Evolutionary conservation across 1,140 invertebrate species (phyloP), one percentile per base, ranked within the genome.

Genomic region (Probaryconus sp.): DNA sequence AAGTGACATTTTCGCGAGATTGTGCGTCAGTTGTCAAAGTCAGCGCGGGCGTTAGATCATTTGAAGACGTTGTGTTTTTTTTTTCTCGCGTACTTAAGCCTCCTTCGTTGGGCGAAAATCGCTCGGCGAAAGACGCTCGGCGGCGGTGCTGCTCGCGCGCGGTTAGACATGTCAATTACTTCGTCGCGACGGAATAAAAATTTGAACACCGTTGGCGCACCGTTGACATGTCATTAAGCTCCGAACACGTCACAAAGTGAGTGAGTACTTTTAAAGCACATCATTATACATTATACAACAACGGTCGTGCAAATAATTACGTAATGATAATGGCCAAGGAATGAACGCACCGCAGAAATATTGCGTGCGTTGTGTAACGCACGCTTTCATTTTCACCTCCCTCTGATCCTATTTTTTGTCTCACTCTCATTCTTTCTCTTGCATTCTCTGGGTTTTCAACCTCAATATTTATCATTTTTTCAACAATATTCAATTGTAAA

Each of bases 231-330:
- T 4, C 47, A 35, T 17, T 33, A 21, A 35, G 50, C 26, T 35
- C 30, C 4, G 28, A 9, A 28, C 21, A 28, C 33, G 35, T 38
- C 50, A 53, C 16, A 17, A 53, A 53, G 35, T 53, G 33, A 53
- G 50, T 53, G 33, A 33, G 47, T 50, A 10, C 31, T 50, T 31
- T 26, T 13, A 37, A 53, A 53, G 13, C 7, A 3, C 20, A 2
- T 16, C 9, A n/a, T 10, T 10, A 40, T 38, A 13, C 26, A 38
- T 18, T 38, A 38, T 31, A n/a, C 11, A 18, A 45, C 11, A 2
- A 35, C 30, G 5, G 11, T 7, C 21, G 14, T 14, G 14, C 20
- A 24, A 24, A 4, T 35, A 51, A 51, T 51, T 35, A 35, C 47
- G 47, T 51, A 35, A 51, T 50, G 28, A n/a, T 50, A 16, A 24